Conservation (phyloP, 2,888 invertebrate species). For the Synergus umbraculus region DNA sequence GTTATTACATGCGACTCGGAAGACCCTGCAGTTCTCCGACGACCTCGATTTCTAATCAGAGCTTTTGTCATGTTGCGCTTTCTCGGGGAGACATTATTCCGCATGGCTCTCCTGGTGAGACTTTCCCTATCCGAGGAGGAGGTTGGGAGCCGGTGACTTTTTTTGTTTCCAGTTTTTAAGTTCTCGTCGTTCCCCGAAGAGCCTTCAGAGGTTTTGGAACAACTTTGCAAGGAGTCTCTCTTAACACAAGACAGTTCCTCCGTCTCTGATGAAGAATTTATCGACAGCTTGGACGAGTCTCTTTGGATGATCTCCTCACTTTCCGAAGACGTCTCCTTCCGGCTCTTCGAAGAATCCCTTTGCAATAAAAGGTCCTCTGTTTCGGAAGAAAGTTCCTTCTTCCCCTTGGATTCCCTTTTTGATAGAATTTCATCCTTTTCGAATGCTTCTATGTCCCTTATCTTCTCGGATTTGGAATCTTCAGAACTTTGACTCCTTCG, state of each 20-base stretch:
- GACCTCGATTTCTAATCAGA: slow-evolving; percentile 4
- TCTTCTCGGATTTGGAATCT: not conserved
- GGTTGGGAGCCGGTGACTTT: slow-evolving; percentile 57
- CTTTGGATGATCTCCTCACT: slow-evolving; percentile 60
- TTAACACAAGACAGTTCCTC: slow-evolving; percentile 18
- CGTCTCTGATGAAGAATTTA: slow-evolving; percentile 1
- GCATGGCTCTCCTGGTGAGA: slow-evolving; percentile 40
- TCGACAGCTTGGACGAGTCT: slow-evolving; percentile 45
- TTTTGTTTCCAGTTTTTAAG: slow-evolving; percentile 56
- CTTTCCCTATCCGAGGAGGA: slow-evolving; percentile 45
- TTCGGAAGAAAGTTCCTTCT: slow-evolving; percentile 38
- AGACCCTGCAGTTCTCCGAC: slow-evolving; percentile 8
- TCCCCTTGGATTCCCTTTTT: slow-evolving; percentile 24
- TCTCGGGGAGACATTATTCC: slow-evolving; percentile 36
- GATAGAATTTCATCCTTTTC: not conserved
- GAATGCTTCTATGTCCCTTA: slow-evolving; percentile 65
- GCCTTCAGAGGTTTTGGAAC: slow-evolving; percentile 54
- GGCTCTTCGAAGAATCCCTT: slow-evolving; percentile 51
- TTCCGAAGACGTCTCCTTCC: slow-evolving; percentile 59
- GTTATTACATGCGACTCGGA: slow-evolving; percentile 22
- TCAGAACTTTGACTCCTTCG: slow-evolving; percentile 1
- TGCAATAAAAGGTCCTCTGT: slow-evolving; percentile 51
- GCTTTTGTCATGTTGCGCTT: slow-evolving; percentile 42
- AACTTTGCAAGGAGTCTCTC: slow-evolving; percentile 39
- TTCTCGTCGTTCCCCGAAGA: slow-evolving; percentile 68